Conservation (phyloP, 2,113 vertebrate species). For the Ptyas mucosa region DNA sequence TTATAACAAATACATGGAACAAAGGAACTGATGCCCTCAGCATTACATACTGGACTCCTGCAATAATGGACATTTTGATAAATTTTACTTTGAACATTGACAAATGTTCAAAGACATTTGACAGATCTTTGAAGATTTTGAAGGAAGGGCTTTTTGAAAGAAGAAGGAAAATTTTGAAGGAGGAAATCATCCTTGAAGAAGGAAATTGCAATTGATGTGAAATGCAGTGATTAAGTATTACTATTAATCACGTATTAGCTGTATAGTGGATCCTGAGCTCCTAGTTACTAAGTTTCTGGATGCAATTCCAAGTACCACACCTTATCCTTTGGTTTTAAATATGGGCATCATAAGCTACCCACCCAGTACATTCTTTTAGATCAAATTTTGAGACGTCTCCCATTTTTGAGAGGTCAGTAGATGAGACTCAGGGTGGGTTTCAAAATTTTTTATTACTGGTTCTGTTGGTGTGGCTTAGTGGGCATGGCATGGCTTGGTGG, state of each 20-base stretch:
- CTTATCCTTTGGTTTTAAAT: not conserved
- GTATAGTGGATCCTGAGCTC: not conserved
- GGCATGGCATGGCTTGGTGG: no score
- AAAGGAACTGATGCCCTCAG: not conserved
- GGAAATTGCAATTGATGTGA: not conserved
- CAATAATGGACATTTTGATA: not conserved
- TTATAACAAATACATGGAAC: not conserved
- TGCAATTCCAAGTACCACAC: not conserved
- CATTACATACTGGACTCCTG: not conserved
- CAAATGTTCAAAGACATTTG: not conserved
- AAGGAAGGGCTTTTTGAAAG: not conserved
- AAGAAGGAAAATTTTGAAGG: not conserved
- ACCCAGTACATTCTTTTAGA: not conserved
- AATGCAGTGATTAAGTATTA: not conserved
- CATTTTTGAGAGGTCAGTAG: not conserved
- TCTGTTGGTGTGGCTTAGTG: no score
- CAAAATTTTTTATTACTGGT: no score
- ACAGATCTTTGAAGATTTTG: not conserved
- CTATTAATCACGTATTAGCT: not conserved
- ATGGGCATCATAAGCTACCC: not conserved
- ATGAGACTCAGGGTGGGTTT: not conserved
- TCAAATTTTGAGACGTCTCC: not conserved
- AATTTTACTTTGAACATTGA: not conserved
- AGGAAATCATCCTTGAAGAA: not conserved
- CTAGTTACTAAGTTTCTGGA: not conserved